Percentiles rank a stretch among this genome's conserved stretches.
phyloP scores from a whole-genome alignment of 2,888 invertebrate species.

The Zaprionus obscuricornis region DNA sequence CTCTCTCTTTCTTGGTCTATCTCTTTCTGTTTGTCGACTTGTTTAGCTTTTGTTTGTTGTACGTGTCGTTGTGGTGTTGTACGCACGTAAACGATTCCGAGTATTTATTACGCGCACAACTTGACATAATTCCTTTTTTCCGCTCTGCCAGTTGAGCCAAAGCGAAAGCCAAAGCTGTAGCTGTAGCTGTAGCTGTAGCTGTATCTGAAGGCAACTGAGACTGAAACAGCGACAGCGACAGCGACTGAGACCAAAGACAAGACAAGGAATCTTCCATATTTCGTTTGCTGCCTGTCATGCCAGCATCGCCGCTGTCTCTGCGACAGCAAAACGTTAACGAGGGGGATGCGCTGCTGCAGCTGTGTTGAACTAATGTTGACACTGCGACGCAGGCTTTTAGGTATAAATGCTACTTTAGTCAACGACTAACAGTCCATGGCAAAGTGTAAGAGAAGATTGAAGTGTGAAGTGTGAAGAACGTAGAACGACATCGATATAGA shows the following conservation, averaged over 20 bases:
- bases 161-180: background rate
- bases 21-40: conserved; percentile 23
- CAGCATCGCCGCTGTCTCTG: too few species aligned
- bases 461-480: background rate
- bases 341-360: conserved; percentile 50
- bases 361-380: conserved; percentile 52
- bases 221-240: too few species aligned
- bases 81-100: conserved; percentile 76
- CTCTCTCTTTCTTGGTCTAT: background rate
- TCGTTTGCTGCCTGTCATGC: too few species aligned
- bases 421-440: conserved; percentile 1
- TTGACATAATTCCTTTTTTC: conserved; percentile 79
- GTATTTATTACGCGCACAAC: conserved; percentile 80
- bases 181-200: too few species aligned
- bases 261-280: background rate
- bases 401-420: conserved; percentile 41
- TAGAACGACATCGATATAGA: conserved; percentile 62
- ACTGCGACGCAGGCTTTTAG: conserved; percentile 10
- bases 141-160: conserved; percentile 41
- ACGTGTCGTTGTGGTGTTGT: conserved; percentile 66
- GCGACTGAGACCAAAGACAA: conserved; percentile 10
- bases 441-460: background rate
- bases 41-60: conserved; percentile 55
- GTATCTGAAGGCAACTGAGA: too few species aligned
- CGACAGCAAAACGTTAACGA: too few species aligned